phyloP scores from a whole-genome alignment of 2,113 vertebrate species.

The Heloderma charlesbogerti region DNA sequence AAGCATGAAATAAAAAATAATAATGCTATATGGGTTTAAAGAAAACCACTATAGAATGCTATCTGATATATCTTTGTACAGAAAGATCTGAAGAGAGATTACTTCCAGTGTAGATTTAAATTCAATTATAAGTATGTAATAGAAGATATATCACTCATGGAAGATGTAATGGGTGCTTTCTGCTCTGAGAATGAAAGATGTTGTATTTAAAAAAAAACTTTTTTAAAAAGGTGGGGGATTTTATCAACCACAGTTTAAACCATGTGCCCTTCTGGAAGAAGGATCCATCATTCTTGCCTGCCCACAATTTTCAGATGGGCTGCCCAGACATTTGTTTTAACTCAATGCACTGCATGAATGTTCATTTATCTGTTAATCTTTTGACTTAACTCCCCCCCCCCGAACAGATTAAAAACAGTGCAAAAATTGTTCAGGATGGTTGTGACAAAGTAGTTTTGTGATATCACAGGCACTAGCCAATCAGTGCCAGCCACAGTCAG shows the following conservation, averaged over 20 bases:
- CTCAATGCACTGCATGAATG: too few relatives aligned
- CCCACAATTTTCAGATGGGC: neutral
- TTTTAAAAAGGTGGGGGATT: neutral
- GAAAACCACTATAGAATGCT: too few relatives aligned
- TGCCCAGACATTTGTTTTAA: neutral
- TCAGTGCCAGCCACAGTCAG: neutral
- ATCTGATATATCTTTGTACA: neutral
- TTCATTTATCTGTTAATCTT: neutral
- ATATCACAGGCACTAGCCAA: neutral
- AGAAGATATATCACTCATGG: neutral
- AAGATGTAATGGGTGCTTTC: neutral
- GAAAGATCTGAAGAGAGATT: neutral
- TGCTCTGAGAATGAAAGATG: neutral
- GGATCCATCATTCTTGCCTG: neutral
- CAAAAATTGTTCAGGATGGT: neutral
- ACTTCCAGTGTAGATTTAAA: neutral
- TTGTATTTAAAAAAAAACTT: neutral
- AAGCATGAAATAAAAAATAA: neutral
- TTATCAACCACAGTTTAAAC: neutral
- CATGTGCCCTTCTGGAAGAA: neutral
- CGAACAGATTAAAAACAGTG: too few relatives aligned
- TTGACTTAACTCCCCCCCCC: too few relatives aligned
- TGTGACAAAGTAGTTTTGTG: neutral
- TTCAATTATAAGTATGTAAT: neutral
- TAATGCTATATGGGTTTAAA: neutral